Evolutionary conservation across 2,888 invertebrate species (phyloP).

Genomic region (Aspidapion aeneum): DNA sequence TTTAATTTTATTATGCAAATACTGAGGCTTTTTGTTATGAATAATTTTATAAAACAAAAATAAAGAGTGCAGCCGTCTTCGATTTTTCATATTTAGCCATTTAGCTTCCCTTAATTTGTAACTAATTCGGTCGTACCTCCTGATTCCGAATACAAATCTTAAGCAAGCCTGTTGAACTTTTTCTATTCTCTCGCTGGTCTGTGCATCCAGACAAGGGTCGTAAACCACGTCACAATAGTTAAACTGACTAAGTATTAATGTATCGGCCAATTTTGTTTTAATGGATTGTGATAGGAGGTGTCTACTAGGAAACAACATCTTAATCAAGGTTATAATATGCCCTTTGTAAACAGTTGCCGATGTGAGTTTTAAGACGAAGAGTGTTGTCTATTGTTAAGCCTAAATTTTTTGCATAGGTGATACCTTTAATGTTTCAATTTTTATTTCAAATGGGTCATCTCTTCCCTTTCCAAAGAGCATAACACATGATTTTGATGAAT

Average conservation of each 20-base stretch:
- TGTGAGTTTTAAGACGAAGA: neutral
- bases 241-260: neutral
- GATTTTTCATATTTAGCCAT: neutral
- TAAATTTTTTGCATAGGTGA: neutral
- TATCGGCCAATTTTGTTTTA: neutral
- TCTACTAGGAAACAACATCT: too few species aligned
- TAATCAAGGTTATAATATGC: too few species aligned
- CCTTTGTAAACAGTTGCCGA: neutral
- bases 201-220: neutral
- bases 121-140: neutral
- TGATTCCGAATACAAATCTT: slow-evolving; percentile 1
- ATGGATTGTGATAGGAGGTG: neutral
- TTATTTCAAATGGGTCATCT: neutral
- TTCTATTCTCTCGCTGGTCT: neutral
- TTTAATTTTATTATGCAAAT: neutral
- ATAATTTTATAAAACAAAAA: neutral
- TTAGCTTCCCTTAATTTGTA: neutral
- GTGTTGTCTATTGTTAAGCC: neutral
- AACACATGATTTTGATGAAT: neutral
- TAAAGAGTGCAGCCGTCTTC: neutral
- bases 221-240: slow-evolving; percentile 1
- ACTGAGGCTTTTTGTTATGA: neutral
- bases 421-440: neutral
- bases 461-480: neutral
- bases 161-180: neutral